Percentiles rank a stretch among this genome's conserved stretches.
phyloP scores from a whole-genome alignment of 53 echinoderm and acorn worm genomes.

The Echinarachnius parma region DNA sequence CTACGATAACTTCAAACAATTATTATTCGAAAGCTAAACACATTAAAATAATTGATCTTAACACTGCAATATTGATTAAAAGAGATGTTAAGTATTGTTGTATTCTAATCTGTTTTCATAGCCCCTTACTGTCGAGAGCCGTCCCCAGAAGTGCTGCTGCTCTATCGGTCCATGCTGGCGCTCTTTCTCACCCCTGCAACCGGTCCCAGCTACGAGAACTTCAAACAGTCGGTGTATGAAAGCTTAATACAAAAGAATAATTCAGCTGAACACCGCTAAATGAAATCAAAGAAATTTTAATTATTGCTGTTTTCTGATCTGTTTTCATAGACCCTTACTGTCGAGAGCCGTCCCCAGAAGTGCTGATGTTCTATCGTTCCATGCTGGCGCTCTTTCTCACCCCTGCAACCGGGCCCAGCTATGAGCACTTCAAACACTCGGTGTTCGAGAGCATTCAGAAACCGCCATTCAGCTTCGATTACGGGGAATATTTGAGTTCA shows the following conservation, averaged over 20 bases:
- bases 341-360: slow-evolving; percentile 24
- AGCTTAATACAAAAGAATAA: too few species aligned
- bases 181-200: slow-evolving; percentile 64
- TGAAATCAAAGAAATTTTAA: too few species aligned
- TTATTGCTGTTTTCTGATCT: too few species aligned
- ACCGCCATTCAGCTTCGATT: slow-evolving; percentile 51
- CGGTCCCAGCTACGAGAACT: slow-evolving; percentile 36
- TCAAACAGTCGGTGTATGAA: slow-evolving; percentile 28
- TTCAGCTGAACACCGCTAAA: too few species aligned
- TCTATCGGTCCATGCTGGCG: slow-evolving; percentile 55
- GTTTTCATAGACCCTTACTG: slow-evolving; percentile 45
- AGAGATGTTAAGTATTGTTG: too few species aligned
- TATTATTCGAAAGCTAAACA: too few species aligned
- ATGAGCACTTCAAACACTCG: slow-evolving; percentile 32
- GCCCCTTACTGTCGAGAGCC: slow-evolving; percentile 40
- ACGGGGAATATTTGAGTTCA: background rate
- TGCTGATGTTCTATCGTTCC: slow-evolving; percentile 50
- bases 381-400: slow-evolving; percentile 62
- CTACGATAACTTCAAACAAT: too few species aligned
- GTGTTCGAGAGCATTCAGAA: slow-evolving; percentile 23
- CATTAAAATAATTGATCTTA: too few species aligned
- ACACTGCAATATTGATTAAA: too few species aligned
- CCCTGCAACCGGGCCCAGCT: slow-evolving; percentile 49
- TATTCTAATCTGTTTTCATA: too few species aligned
- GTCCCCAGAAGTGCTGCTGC: slow-evolving; percentile 38